Evolutionary conservation across 2,797 vertebrate species (phyloP).

Genomic region (Helarctos malayanus): DNA sequence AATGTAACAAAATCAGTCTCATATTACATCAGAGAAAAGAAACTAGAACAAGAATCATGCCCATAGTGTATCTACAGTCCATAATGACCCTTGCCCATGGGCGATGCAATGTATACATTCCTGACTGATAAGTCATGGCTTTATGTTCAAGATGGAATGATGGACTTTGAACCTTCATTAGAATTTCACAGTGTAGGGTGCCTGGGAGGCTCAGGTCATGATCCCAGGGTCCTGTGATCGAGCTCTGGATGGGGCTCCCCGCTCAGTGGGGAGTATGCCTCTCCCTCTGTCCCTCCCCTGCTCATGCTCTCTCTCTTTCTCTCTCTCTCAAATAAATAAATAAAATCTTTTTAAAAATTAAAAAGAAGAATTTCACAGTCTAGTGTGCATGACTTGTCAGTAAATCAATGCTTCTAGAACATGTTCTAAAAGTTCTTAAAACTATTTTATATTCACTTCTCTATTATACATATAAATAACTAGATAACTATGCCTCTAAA

Average conservation of each 20-base stretch:
- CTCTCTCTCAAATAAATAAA: neutral
- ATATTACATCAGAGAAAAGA: neutral
- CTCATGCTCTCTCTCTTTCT: neutral
- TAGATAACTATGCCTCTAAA: conserved; percentile 28
- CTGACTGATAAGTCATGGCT: neutral
- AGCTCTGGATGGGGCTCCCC: too few relatives aligned
- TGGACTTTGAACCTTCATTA: neutral
- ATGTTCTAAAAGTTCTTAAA: neutral
- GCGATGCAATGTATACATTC: neutral
- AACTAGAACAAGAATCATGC: neutral
- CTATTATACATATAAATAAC: neutral
- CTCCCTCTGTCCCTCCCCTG: neutral
- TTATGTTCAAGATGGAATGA: neutral
- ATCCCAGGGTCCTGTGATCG: too few relatives aligned
- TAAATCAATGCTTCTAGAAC: conserved; percentile 44
- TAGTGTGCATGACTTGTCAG: neutral
- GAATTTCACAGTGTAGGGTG: neutral
- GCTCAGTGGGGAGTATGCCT: too few relatives aligned
- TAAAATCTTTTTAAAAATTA: neutral
- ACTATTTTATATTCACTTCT: neutral
- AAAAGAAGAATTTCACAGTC: neutral
- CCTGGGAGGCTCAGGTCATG: too few relatives aligned
- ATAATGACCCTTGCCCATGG: neutral
- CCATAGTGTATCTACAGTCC: neutral
- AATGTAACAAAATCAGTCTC: neutral